Evolutionary conservation across 92 coral and sea anemone species (phyloP).

Genomic region (Porites evermanni): DNA sequence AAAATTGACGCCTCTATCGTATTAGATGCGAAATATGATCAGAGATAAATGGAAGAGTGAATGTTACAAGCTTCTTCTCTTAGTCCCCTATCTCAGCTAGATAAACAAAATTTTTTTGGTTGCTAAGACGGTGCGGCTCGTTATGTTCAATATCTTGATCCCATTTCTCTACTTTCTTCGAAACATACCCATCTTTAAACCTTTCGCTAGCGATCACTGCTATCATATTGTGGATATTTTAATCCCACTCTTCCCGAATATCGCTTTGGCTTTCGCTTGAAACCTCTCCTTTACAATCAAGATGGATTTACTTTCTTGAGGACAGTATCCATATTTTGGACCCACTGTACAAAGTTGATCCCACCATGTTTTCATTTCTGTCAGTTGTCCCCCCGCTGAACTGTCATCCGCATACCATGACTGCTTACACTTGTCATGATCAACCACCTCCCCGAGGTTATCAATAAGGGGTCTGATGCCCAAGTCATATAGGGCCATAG

Average conservation of each 20-base stretch:
- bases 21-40: too few species aligned
- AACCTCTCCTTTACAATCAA: conserved; percentile 47
- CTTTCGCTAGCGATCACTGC: conserved; percentile 32
- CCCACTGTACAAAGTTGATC: conserved; percentile 33
- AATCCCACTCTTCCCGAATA: conserved; percentile 39
- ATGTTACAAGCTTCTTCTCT: too few species aligned
- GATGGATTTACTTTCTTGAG: conserved; percentile 41
- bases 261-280: conserved; percentile 13
- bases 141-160: conserved; percentile 12
- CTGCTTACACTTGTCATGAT: conserved; percentile 10
- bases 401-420: conserved; percentile 37
- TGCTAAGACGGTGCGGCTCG: too few species aligned
- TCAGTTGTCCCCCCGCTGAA: conserved; percentile 22
- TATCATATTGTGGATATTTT: conserved; percentile 35
- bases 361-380: conserved; percentile 48
- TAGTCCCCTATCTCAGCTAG: too few species aligned
- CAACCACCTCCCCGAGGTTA: conserved; percentile 11
- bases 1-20: too few species aligned
- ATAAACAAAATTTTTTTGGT: too few species aligned
- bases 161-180: conserved; percentile 26
- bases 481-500: conserved; percentile 33
- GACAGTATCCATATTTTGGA: conserved; percentile 33
- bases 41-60: too few species aligned
- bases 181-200: conserved; percentile 25
- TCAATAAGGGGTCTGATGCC: conserved; percentile 43